Base-by-base conservation (phyloP, 2,797 vertebrate species). In the Lepus oiostolus region DNA sequence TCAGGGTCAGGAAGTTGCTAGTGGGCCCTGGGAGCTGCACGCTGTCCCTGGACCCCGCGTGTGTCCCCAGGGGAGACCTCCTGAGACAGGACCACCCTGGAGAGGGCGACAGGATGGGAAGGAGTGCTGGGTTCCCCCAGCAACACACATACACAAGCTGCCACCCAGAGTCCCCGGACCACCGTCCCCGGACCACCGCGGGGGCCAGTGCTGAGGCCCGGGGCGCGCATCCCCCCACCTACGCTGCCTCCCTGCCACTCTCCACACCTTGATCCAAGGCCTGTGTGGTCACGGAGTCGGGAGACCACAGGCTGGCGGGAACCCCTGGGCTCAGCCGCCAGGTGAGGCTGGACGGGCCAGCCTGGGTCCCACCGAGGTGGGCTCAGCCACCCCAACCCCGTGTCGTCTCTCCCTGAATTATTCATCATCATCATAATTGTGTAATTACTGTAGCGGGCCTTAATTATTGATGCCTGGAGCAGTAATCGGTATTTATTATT, bases 381-480 rank as follows among this genome's bases (percentile, higher is more conserved):
- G 30, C 92, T 77, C 91, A 38, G 81, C 58, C 74, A 58, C 94
- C 76, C 95, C 94, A 97, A 91, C 82, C 97, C 98, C 96, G 96
- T 98, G 98, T 98, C 9, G 42, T 47, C 97, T 97, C 97, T 95
- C 98, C 95, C 98, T 99, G 98, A 99, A 99, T 99, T 98, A 99
- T 99, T 99, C 98, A 99, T 99, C 98, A 97, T 99, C 97, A 98
- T 99, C 98, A 99, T 99, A 99, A 99, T 99, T 99, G 99, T 99
- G 99, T 98, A 99, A 99, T 99, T 99, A 99, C 99, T 99, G 99
- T 98, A 99, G 98, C 98, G 96, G 97, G 96, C 96, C 98, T 99
- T 99, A 99, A 99, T 99, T 99, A 99, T 99, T 99, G 98, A 99
- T 99, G 98, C 97, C 98, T 86, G 96, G 98, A 98, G 99, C 98